Percentiles rank a stretch among this genome's conserved stretches.
phyloP scores from a whole-genome alignment of 2,113 vertebrate genomes.

The Nothobranchius kuhntae region DNA sequence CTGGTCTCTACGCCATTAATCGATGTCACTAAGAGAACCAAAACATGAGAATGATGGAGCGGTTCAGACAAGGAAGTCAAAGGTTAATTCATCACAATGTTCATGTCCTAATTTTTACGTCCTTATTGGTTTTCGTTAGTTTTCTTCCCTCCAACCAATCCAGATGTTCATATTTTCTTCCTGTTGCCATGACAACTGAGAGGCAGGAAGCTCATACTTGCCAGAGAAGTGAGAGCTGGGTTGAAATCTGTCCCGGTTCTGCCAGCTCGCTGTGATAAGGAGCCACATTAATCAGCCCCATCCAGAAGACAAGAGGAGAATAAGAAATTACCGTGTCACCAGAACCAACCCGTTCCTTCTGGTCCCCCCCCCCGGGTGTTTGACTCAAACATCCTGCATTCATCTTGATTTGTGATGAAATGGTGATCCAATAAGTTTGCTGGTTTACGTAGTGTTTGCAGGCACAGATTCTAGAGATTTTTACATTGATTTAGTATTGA shows the following conservation, averaged over 20 bases:
- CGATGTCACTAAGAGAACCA: too few species aligned
- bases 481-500: conserved; percentile 56
- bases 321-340: conserved; percentile 67
- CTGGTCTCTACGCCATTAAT: too few species aligned
- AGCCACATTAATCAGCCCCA: conserved; percentile 69
- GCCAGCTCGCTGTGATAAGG: conserved; percentile 56
- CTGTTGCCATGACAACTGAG: conserved; percentile 14
- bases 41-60: too few species aligned
- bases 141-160: not conserved
- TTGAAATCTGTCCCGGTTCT: conserved; percentile 68
- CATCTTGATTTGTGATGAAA: conserved; percentile 32
- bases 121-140: too few species aligned
- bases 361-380: not conserved
- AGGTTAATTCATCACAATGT: too few species aligned
- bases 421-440: conserved; percentile 35
- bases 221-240: not conserved
- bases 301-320: conserved; percentile 55
- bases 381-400: not conserved
- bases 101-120: too few species aligned
- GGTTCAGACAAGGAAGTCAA: too few species aligned
- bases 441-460: conserved; percentile 8
- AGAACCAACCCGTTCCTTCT: conserved; percentile 52
- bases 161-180: conserved; percentile 1
- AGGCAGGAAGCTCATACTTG: not conserved
- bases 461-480: conserved; percentile 9